phyloP scores from a whole-genome alignment of 2,888 invertebrate species.

The Stramonita haemastoma region DNA sequence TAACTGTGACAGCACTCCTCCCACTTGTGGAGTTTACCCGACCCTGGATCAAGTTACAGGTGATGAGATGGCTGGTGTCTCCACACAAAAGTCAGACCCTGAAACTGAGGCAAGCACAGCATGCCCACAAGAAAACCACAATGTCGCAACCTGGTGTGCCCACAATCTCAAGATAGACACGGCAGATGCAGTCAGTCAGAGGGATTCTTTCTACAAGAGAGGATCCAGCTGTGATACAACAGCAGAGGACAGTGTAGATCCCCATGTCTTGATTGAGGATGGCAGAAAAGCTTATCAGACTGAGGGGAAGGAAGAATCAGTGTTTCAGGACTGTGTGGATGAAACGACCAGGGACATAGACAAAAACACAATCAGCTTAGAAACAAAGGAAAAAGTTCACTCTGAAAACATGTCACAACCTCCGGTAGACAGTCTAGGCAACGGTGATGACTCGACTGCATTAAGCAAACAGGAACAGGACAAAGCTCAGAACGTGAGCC shows the following conservation, averaged over 20 bases:
- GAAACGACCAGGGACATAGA: too few species aligned
- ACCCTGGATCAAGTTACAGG: neutral
- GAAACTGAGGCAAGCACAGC: neutral
- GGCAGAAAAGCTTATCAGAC: neutral
- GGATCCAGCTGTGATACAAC: neutral
- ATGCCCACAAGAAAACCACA: neutral
- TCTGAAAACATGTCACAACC: too few species aligned
- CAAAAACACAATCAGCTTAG: too few species aligned
- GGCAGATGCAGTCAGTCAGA: neutral
- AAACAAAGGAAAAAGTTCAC: too few species aligned
- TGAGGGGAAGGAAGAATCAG: too few species aligned
- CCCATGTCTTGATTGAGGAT: neutral
- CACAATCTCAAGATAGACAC: neutral
- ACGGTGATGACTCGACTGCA: too few species aligned
- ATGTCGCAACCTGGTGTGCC: too few species aligned
- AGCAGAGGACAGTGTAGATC: neutral
- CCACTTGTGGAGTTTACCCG: neutral
- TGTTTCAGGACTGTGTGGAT: too few species aligned
- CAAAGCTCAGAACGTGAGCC: too few species aligned
- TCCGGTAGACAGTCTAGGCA: too few species aligned
- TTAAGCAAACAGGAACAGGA: too few species aligned
- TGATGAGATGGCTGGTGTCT: too few species aligned
- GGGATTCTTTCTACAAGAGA: neutral
- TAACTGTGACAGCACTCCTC: neutral
- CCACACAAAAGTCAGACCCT: neutral